Conservation (phyloP, 1,140 invertebrate species). For the Amphibalanus amphitrite region DNA sequence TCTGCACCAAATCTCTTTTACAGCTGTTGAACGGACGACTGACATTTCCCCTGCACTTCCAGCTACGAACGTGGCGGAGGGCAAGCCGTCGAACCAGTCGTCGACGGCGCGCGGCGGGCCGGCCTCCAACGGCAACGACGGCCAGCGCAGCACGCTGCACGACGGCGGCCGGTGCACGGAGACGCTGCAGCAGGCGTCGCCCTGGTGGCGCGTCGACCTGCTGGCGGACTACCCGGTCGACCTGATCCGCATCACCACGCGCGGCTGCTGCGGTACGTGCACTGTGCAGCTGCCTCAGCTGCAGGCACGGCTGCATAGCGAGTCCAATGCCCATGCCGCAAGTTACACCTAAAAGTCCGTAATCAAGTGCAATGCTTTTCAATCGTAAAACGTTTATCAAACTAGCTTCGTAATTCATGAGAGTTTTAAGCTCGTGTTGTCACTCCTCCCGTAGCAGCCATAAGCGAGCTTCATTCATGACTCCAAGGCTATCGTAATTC, state of each 20-base stretch:
- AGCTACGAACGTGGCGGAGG: conserved; percentile 58
- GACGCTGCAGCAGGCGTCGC: conserved; percentile 66
- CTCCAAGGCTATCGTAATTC: too few species aligned
- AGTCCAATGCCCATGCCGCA: too few species aligned
- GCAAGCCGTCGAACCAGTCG: conserved; percentile 75
- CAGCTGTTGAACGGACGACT: not conserved
- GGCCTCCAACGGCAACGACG: conserved; percentile 67
- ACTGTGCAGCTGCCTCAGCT: too few species aligned
- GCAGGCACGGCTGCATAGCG: too few species aligned
- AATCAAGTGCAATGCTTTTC: too few species aligned
- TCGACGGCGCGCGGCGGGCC: conserved; percentile 63
- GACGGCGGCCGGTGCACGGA: conserved; percentile 58
- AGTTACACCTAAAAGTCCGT: too few species aligned
- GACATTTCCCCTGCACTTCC: not conserved
- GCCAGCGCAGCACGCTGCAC: conserved; percentile 58
- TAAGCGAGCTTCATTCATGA: too few species aligned
- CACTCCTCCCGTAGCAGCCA: too few species aligned
- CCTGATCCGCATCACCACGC: conserved; percentile 64
- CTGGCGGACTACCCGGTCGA: conserved; percentile 61
- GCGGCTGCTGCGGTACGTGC: conserved; percentile 62
- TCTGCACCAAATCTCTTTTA: too few species aligned
- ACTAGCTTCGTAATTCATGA: too few species aligned
- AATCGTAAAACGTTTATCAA: too few species aligned
- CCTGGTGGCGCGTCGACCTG: conserved; percentile 81
- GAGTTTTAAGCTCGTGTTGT: too few species aligned